Evolutionary conservation across 2,797 vertebrate species (phyloP), one percentile per base, ranked within the genome.

Genomic region (Sylvilagus floridanus): DNA sequence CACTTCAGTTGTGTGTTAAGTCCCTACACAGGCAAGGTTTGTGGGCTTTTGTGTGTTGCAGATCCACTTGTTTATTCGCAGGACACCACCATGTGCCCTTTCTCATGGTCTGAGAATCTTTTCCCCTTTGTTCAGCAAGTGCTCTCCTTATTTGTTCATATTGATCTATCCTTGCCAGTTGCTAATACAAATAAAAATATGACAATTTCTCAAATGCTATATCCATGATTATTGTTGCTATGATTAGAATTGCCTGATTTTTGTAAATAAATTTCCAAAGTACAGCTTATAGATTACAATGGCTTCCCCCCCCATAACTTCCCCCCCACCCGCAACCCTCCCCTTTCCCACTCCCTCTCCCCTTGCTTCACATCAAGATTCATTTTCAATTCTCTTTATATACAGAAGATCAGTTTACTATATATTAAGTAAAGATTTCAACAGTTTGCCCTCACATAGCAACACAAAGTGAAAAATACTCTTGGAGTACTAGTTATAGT

Each of bases 11-110:
- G 9, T 28, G 12, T 50, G 2, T 37, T 54, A 57, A 90, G 26
- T 4, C 0, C 8, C 30, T 2, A 0, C 21, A 75, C 13, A 71
- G n/a, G 19, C 14, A 4, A 4, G 1, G 1, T 42, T 76, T 63
- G 17, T 37, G 30, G 11, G 42, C 30, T 52, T 4, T 84, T 65
- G 12, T 75, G 21, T 47, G 50, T 62, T 63, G n/a, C 12, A 30
- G 9, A 76, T 90, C 6, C 54, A n/a, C 52, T 52, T 52, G 30
- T 81, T 47, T 68, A 24, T 86, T 35, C 54, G 16, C 54, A n/a
- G 5, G 57, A 10, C 6, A 54, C 2, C 6, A 75, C 2, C 42
- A 42, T 42, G 8, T 14, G 12, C 11, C 26, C 28, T 7, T n/a
- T 82, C 62, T 62, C 26, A 65, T 16, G 0, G 30, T 66, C 32